Evolutionary conservation across 2,113 vertebrate species (phyloP).

Genomic region (Aviceda subcristata): DNA sequence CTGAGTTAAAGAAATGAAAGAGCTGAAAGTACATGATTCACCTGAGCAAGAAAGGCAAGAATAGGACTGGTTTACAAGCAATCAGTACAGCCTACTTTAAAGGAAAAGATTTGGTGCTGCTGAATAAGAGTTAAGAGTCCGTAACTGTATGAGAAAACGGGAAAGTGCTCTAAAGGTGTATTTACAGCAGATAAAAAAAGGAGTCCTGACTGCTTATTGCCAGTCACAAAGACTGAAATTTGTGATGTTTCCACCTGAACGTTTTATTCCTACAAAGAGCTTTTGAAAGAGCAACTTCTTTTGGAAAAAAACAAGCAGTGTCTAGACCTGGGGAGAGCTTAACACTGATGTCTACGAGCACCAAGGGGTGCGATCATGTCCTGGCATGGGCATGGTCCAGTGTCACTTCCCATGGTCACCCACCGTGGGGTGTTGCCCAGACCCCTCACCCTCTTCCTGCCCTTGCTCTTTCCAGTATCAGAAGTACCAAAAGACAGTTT

Average conservation of each 20-base stretch:
- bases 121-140: not conserved
- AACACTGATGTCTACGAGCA: not conserved
- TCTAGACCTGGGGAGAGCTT: fast-evolving
- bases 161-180: not conserved
- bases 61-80: not conserved
- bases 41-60: not conserved
- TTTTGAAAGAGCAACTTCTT: not conserved
- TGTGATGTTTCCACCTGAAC: not conserved
- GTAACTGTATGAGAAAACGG: not conserved
- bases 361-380: fast-evolving
- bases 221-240: not conserved
- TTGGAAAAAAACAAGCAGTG: not conserved
- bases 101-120: not conserved
- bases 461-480: not conserved
- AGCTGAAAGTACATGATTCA: not conserved
- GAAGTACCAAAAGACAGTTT: not conserved
- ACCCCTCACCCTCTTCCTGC: not conserved
- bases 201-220: not conserved
- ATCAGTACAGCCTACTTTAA: not conserved
- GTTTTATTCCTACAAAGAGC: not conserved
- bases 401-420: not conserved
- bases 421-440: not conserved
- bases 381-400: fast-evolving
- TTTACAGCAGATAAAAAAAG: not conserved
- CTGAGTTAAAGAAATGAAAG: not conserved